Base-by-base conservation (phyloP, 1,140 invertebrate species). In the Microplitis demolitor region DNA sequence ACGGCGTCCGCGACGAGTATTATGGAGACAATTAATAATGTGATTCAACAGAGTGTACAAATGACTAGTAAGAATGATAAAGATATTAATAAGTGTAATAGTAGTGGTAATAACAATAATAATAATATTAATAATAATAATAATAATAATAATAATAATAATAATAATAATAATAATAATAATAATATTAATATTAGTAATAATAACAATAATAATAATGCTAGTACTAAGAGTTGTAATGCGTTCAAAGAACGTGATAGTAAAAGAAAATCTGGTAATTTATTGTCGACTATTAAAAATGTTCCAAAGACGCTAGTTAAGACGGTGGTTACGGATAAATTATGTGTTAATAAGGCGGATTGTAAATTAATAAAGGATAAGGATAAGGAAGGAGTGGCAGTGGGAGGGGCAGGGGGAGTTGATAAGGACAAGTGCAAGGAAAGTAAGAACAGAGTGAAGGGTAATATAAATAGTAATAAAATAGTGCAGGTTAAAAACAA, bases 241-340 rank as follows among this genome's bases (percentile, higher is more conserved):
- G 37, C 24, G 24, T 24, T 35, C 50, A 69, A 76, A 71, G 16
- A 74, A 71, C 0, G 56, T 74, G 66, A 75, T 39, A 66, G 60
- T 37, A 76, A 76, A 39, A 73, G 72, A 39, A 81, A 75, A 64
- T 74, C 68, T 4, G 68, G 71, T 0, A 83, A 82, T 68, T 72
- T 80, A 80, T 81, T 69, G 72, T 86, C 78, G 84, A 87, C 82
- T 82, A 87, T 75, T 81, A 91, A 90, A 74, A 90, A 90, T 72
- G 81, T 89, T 16, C 82, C 88, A 13, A 90, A 89, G 60, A 89
- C 87, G 51, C 77, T 76, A 78, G 82, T 83, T 60, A 88, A 88
- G 76, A 84, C 84, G 24, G 83, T 85, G 66, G 78, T 84, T 13
- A 78, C 78, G 74, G 86, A 88, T 77, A 87, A 87, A 80, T 75